Conservation (phyloP, 2,888 invertebrate species). For the Pegoplata infirma region DNA sequence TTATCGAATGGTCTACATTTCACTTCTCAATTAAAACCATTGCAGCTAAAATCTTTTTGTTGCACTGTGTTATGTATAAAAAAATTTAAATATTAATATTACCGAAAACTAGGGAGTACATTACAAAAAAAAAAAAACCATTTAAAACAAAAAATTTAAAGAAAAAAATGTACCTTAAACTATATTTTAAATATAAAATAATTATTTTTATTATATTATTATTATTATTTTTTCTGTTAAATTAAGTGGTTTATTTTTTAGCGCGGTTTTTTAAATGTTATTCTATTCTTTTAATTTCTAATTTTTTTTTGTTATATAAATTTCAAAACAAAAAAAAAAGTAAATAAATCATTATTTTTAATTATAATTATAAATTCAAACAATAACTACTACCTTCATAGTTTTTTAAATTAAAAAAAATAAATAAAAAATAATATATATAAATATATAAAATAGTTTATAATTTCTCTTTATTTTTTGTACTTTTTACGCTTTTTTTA, state of each 20-base stretch:
- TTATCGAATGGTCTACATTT: no score
- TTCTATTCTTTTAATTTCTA: slow-evolving; percentile 33
- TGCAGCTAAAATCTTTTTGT: no score
- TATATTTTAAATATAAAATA: slow-evolving; percentile 61
- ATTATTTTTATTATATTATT: slow-evolving; percentile 27
- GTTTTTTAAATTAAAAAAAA: slow-evolving; percentile 47
- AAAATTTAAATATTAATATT: background rate
- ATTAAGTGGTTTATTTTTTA: slow-evolving; percentile 50
- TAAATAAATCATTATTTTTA: background rate
- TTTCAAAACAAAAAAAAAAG: background rate
- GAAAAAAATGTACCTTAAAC: slow-evolving; percentile 61
- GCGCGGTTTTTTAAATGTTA: slow-evolving; percentile 44
- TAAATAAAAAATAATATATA: background rate
- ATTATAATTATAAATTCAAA: slow-evolving; percentile 14
- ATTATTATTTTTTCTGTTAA: slow-evolving; percentile 32
- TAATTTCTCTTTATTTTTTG: slow-evolving; percentile 25
- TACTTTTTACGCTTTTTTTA: slow-evolving; percentile 17
- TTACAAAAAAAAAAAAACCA: slow-evolving; percentile 19
- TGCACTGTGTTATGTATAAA: slow-evolving; percentile 41
- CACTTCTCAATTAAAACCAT: no score
- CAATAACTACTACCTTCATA: slow-evolving; percentile 61
- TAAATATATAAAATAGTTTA: slow-evolving; percentile 40
- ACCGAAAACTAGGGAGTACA: slow-evolving; percentile 50
- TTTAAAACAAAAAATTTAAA: slow-evolving; percentile 30
- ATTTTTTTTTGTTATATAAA: slow-evolving; percentile 34